Base-by-base conservation (phyloP, 2,888 invertebrate genomes). In the Mesoligia furuncula region DNA sequence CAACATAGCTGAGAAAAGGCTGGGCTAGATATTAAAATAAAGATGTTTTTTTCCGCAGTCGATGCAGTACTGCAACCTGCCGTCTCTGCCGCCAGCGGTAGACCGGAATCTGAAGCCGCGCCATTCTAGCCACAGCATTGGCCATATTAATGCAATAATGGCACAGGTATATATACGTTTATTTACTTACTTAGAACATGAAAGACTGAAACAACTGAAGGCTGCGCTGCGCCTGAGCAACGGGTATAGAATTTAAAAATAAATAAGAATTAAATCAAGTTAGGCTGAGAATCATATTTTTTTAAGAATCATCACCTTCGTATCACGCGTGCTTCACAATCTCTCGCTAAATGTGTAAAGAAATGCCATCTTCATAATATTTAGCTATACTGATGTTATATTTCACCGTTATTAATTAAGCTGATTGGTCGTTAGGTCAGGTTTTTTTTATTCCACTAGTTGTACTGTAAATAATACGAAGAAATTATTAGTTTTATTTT, bases 71-170 rank as follows among this genome's bases (percentile, higher is more conserved):
- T 95, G 90, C 87, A 97, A 96, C 81, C 71, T 96, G 68, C 88
- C 92, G 0, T 88, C 93, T 17, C 92, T 97, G 79, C 98, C 98
- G 64, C 98, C 99, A 24, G 97, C 97, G 57, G 98, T 99, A 45
- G 98, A 99, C 92, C 97, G 99, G 72, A 98, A 98, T 65, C 95
- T 99, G 61, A 99, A 99, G 93, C 99, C 99, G 27, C 97, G 97
- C 24, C 95, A 97, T 74, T 97, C 97, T 61, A 95, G 93, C 79
- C 93, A 93, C 86, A 94, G 92, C 86, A 91, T 93, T 74, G 92
- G 92, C 27, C 93, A 93, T 51, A 89, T 92, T 13, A 91, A 91
- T 81, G 85, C 89, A 36, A 85, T 92, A 7, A 84, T 87, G 61
- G 86, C 89, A 75, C 92, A 92, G 91, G 95, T 83, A 77, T 45